Base-by-base conservation (phyloP, 2,113 vertebrate species). In the Scolopax mira region DNA sequence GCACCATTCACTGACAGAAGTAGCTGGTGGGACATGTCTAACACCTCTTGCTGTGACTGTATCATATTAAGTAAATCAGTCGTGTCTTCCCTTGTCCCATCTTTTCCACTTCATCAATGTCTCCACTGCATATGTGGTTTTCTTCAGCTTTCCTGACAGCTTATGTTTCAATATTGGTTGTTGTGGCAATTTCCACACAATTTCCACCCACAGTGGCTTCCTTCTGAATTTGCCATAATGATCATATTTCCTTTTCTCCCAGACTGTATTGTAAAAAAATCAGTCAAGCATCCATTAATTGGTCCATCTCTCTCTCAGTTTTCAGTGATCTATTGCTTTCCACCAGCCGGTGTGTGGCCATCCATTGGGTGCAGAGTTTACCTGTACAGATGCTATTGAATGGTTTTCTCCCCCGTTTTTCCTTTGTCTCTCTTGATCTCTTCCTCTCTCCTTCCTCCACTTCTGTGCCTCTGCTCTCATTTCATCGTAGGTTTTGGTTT, bases 341-440 rank as follows among this genome's bases (percentile, higher is more conserved):
- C 46, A 11, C 54, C 49, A 41, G 25, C 1, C 24, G 39, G 5
- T 49, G 35, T 16, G 39, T 74, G 64, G 41, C 54, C 72, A 66
- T 48, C 11, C 2, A 13, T 7, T 37, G 54, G 23, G 39, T 52
- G 30, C n/a, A 58, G 62, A 2, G 3, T 42, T 90, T 35, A 25
- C 46, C 6, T 0, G 2, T 22, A n/a, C n/a, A 81, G 35, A 7
- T 75, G 64, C 0, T 18, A 69, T 6, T 15, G 28, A 24, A 4
- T 30, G 10, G 13, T 67, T 65, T 90, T 69, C 49, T 89, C 52
- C 33, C 33, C 44, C 13, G 1, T 7, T 49, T 72, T 74, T 60
- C 30, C 13, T 73, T 86, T 37, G 22, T 35, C 65, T 87, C 44
- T 44, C n/a, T 65, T 37, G 31, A 69, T 73, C 37, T 92, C 33